phyloP scores from a whole-genome alignment of 2,888 invertebrate species.

The Stenodema calcarata region DNA sequence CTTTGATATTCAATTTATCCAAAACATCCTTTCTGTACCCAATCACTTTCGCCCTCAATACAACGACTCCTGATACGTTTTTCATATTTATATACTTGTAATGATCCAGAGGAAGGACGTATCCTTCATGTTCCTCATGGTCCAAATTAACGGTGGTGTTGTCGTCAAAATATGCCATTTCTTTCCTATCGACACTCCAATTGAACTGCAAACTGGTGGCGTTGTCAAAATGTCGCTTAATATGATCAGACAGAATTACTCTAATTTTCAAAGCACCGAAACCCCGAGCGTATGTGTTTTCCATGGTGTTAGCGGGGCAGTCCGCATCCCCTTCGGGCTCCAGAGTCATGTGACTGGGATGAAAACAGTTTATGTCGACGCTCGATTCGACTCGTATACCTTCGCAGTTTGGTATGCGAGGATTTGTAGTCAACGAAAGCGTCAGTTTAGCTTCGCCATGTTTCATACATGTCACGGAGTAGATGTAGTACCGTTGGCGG shows the following conservation, averaged over 20 bases:
- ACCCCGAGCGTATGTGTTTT: constrained; percentile 8
- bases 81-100: constrained; percentile 35
- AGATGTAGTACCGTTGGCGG: constrained; percentile 66
- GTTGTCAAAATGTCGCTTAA: constrained; percentile 76
- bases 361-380: constrained; percentile 69
- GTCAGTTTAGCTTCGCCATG: constrained; percentile 70
- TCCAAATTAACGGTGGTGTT: constrained; percentile 51
- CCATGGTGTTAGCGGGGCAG: constrained; percentile 35
- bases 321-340: constrained; percentile 66
- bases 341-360: constrained; percentile 60
- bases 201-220: constrained; percentile 74
- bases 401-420: constrained; percentile 64
- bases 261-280: constrained; percentile 20
- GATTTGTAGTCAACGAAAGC: constrained; percentile 67
- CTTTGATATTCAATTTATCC: background rate
- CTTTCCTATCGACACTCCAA: constrained; percentile 65
- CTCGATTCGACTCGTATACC: constrained; percentile 63
- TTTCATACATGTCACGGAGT: constrained; percentile 70
- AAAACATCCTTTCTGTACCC: constrained; percentile 41
- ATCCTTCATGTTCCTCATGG: constrained; percentile 39
- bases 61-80: constrained; percentile 47
- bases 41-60: constrained; percentile 23
- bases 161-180: constrained; percentile 52
- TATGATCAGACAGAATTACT: constrained; percentile 68
- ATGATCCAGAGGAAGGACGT: constrained; percentile 38